A percentile compares a stretch with the other conserved stretches of the same genome.
Conservation (phyloP, 2,797 vertebrate genomes). For the Phoeniculus purpureus region DNA sequence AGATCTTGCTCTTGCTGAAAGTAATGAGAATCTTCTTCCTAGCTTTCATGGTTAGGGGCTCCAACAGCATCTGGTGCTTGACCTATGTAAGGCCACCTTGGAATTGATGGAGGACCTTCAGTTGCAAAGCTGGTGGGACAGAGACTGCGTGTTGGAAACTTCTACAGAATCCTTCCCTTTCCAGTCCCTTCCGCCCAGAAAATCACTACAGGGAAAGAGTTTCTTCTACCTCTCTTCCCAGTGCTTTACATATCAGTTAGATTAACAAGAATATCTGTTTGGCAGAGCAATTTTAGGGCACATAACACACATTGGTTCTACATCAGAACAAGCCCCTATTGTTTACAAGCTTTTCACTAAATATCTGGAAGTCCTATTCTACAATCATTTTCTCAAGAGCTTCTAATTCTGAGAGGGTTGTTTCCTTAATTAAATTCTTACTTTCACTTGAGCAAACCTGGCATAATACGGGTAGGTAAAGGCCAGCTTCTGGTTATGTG, state of each 20-base stretch:
- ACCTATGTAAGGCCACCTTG: neutral
- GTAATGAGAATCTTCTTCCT: neutral
- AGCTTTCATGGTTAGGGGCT: neutral
- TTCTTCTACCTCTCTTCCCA: neutral
- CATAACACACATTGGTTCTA: neutral
- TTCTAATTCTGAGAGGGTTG: neutral
- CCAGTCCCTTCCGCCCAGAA: neutral
- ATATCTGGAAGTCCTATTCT: neutral
- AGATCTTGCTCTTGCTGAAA: constrained; percentile 3
- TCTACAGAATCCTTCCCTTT: neutral
- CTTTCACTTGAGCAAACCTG: neutral
- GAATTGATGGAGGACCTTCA: neutral
- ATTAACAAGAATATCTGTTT: neutral
- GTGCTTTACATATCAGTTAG: neutral
- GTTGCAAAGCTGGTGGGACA: neutral
- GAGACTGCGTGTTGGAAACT: neutral
- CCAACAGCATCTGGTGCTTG: neutral
- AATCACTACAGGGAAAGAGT: neutral
- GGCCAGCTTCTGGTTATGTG: neutral
- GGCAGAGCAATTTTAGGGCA: neutral
- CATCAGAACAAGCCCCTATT: neutral
- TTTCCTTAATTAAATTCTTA: neutral
- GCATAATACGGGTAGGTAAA: neutral
- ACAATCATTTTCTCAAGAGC: neutral
- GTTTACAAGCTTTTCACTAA: neutral